These are phyloP conservation scores for Ornithorhynchus anatinus DNA, from an alignment of 2,113 vertebrate species.

Conservation along the genomic window DNA sequence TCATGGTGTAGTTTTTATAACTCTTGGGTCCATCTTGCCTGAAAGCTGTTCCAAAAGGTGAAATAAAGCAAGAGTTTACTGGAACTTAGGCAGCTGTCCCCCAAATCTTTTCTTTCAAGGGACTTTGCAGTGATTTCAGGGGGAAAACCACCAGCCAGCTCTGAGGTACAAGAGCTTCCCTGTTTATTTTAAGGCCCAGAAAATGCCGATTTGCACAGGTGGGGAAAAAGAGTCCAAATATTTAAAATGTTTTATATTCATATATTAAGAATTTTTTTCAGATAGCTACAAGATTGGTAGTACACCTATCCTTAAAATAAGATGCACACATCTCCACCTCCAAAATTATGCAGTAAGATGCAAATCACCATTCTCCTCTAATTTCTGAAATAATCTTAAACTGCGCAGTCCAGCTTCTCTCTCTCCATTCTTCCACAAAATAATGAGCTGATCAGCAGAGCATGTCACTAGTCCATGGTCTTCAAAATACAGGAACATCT, in stretches of 20 bases:
- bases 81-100: too few relatives aligned
- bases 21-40: too few relatives aligned
- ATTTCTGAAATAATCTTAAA: conserved; percentile 86
- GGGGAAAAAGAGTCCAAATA: conserved; percentile 92
- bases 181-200: too few relatives aligned
- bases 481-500: conserved; percentile 93
- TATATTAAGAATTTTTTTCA: neutral
- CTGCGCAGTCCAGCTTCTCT: conserved; percentile 87
- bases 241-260: conserved; percentile 73
- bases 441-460: conserved; percentile 92
- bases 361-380: conserved; percentile 82
- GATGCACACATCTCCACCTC: neutral
- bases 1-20: too few relatives aligned
- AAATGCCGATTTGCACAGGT: too few relatives aligned
- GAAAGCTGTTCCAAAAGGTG: too few relatives aligned
- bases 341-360: conserved; percentile 45
- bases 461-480: conserved; percentile 89
- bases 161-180: conserved; percentile 96
- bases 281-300: conserved; percentile 4
- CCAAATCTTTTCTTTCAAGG: too few relatives aligned
- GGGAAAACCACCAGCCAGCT: conserved; percentile 93
- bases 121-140: too few relatives aligned
- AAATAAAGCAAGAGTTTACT: too few relatives aligned
- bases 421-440: conserved; percentile 93
- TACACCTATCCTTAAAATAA: neutral